These are phyloP conservation scores for Orthochromis indermauri DNA, from an alignment of 2,113 vertebrate genomes.

Conservation along the genomic window DNA sequence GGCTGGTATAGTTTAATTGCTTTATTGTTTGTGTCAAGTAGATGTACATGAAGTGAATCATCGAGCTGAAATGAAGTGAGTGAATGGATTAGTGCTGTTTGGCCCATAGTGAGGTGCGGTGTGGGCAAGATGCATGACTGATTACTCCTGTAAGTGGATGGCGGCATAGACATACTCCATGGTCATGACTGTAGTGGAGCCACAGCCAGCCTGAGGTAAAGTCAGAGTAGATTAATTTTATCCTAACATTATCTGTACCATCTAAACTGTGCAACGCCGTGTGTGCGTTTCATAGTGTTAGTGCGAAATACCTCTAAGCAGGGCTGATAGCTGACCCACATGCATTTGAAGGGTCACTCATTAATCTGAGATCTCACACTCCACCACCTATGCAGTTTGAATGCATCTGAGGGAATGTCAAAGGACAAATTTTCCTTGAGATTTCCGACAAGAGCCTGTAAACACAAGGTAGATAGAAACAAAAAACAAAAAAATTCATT, in stretches of 20 bases:
- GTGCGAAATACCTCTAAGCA: background rate
- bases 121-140: background rate
- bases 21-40: background rate
- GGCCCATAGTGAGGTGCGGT: background rate
- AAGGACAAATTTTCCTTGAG: background rate
- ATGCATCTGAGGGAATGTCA: background rate
- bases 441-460: background rate
- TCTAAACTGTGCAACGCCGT: background rate
- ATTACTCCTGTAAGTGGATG: background rate
- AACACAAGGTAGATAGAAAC: background rate
- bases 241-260: background rate
- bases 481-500: background rate
- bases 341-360: constrained; percentile 20
- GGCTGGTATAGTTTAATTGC: background rate
- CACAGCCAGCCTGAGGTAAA: background rate
- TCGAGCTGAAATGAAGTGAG: background rate
- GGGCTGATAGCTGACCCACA: constrained; percentile 4
- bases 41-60: background rate
- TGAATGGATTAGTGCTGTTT: background rate
- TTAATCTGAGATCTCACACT: constrained; percentile 21
- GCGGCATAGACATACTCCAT: background rate
- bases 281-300: background rate
- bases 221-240: background rate
- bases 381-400: background rate
- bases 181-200: background rate